These are phyloP conservation scores for Merops nubicus DNA, from an alignment of 2,113 vertebrate species.

Conservation along the genomic window DNA sequence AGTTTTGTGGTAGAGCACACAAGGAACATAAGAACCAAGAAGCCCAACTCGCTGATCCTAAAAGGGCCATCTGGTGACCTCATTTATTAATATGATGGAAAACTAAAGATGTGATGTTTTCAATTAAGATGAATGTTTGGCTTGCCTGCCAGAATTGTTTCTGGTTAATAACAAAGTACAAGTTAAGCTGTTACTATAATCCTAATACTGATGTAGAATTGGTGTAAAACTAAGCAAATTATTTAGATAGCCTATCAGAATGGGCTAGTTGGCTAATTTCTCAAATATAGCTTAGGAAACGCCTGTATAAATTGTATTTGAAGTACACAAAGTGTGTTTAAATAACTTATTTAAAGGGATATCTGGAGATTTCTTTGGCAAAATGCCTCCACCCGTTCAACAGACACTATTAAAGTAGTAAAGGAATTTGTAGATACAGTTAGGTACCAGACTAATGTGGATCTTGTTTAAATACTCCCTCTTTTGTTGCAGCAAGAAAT, in stretches of 20 bases:
- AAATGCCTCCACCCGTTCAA: background rate
- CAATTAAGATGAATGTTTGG: background rate
- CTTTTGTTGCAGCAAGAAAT: background rate
- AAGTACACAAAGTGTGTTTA: background rate
- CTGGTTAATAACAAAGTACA: background rate
- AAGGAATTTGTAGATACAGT: background rate
- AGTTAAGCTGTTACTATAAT: constrained; percentile 30
- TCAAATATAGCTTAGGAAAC: background rate
- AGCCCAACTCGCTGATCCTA: background rate
- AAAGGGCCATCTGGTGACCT: constrained; percentile 29
- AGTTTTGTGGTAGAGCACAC: background rate
- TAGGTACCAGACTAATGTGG: background rate
- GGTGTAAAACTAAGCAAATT: background rate
- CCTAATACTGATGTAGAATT: background rate
- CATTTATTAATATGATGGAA: constrained; percentile 45
- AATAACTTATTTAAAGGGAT: background rate
- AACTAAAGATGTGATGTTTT: background rate
- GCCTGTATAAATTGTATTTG: background rate
- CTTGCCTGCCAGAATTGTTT: background rate
- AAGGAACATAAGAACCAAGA: background rate
- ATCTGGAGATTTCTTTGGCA: background rate
- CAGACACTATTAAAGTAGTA: background rate
- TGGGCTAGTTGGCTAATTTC: background rate
- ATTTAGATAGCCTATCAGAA: background rate
- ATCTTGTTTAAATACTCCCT: background rate